Conservation (phyloP, 2,888 invertebrate species). For the Melinaea marsaeus region DNA sequence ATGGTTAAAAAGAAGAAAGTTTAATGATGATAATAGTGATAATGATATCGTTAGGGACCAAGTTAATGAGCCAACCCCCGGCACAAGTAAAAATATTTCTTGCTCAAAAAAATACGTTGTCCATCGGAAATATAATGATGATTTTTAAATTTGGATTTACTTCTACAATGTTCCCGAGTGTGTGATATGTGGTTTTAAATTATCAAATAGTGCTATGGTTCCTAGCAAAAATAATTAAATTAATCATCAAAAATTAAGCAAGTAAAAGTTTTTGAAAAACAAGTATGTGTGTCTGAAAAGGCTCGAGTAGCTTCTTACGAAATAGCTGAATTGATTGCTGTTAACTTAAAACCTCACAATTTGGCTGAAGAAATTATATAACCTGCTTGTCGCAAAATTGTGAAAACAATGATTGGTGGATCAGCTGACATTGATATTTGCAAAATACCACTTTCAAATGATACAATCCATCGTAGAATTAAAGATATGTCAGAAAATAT, state of each 20-base stretch:
- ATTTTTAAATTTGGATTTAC: constrained; percentile 10
- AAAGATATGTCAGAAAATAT: constrained; percentile 25
- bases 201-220: constrained; percentile 25
- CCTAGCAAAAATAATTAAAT: too few species aligned
- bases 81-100: constrained; percentile 21
- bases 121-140: constrained; percentile 6
- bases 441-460: constrained; percentile 22
- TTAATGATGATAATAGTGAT: constrained; percentile 17
- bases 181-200: constrained; percentile 21
- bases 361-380: constrained; percentile 23
- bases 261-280: constrained; percentile 19
- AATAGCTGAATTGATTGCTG: constrained; percentile 22
- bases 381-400: constrained; percentile 23
- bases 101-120: constrained; percentile 16
- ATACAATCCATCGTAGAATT: constrained; percentile 23
- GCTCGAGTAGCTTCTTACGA: constrained; percentile 15
- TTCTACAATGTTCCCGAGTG: constrained; percentile 18
- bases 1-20: constrained; percentile 21
- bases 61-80: constrained; percentile 17
- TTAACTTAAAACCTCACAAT: constrained; percentile 19
- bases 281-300: constrained; percentile 18
- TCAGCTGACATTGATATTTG: constrained; percentile 18
- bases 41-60: constrained; percentile 17
- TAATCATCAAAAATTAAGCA: constrained; percentile 14
- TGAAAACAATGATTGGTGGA: constrained; percentile 21